A percentile compares a stretch with the other conserved stretches of the same genome.
phyloP scores from a whole-genome alignment of 2,888 invertebrate genomes.

The Apodemia zela region DNA sequence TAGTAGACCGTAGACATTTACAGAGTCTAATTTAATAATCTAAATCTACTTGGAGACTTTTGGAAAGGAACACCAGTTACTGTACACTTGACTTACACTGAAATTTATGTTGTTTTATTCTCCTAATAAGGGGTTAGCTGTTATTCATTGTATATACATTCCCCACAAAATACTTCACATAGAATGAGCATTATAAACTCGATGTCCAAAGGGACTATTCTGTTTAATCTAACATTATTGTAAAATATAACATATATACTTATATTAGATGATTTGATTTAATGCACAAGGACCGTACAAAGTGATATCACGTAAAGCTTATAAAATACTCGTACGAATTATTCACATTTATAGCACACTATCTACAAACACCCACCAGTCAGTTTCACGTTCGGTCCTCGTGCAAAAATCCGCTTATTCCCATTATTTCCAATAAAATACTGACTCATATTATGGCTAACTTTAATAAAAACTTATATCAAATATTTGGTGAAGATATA shows the following conservation, averaged over 20 bases:
- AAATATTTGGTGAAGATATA: constrained; percentile 78
- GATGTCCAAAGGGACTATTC: constrained; percentile 61
- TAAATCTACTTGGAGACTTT: constrained; percentile 69
- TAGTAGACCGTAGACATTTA: constrained; percentile 58
- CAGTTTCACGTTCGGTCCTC: constrained; percentile 65
- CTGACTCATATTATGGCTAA: constrained; percentile 79
- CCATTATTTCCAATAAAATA: constrained; percentile 72
- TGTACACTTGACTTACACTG: constrained; percentile 64
- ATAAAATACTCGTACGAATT: constrained; percentile 80
- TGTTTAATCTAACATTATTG: constrained; percentile 55
- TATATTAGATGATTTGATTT: constrained; percentile 44
- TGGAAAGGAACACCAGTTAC: constrained; percentile 78
- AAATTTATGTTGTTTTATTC: constrained; percentile 56
- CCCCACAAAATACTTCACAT: constrained; percentile 53
- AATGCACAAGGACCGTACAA: constrained; percentile 67
- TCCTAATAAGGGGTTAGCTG: constrained; percentile 57
- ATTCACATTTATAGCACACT: constrained; percentile 80
- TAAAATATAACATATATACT: constrained; percentile 59
- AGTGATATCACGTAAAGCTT: constrained; percentile 77
- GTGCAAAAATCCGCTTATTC: constrained; percentile 63
- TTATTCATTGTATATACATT: constrained; percentile 65
- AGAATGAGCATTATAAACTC: constrained; percentile 71
- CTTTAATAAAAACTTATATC: constrained; percentile 76
- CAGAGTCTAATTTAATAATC: constrained; percentile 55
- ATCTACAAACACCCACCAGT: constrained; percentile 74